These are phyloP conservation scores for Esox masquinongy DNA, from an alignment of 2,797 vertebrate genomes.

Conservation along the genomic window DNA sequence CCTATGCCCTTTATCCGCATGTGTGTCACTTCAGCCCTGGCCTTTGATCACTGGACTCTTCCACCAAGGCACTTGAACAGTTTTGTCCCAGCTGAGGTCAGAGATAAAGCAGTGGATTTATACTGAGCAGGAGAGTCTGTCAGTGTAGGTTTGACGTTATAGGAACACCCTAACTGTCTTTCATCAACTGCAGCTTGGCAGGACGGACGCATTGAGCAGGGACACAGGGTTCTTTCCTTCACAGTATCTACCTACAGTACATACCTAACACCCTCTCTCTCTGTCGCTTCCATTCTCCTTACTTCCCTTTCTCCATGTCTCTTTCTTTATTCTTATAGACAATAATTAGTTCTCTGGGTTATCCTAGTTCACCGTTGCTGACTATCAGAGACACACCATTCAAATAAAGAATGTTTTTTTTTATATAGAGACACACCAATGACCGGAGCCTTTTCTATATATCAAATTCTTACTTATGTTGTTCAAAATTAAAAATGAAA, in stretches of 20 bases:
- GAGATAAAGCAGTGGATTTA: slow-evolving; percentile 34
- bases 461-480: slow-evolving; percentile 46
- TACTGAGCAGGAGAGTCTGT: slow-evolving; percentile 40
- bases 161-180: slow-evolving; percentile 35
- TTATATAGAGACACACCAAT: slow-evolving; percentile 22
- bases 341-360: slow-evolving; percentile 49
- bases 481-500: slow-evolving; percentile 61
- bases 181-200: slow-evolving; percentile 33
- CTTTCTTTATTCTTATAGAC: slow-evolving; percentile 2
- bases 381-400: slow-evolving; percentile 27
- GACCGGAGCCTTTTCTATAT: slow-evolving; percentile 56
- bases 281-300: background rate
- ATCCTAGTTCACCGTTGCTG: slow-evolving; percentile 54
- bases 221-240: background rate
- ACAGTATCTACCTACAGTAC: background rate
- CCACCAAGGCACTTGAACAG: slow-evolving; percentile 38
- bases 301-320: slow-evolving; percentile 11
- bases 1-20: slow-evolving; percentile 33
- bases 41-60: slow-evolving; percentile 39
- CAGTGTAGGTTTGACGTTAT: slow-evolving; percentile 34
- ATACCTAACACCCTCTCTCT: slow-evolving; percentile 7
- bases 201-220: slow-evolving; percentile 5
- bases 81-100: slow-evolving; percentile 47
- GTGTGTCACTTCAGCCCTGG: slow-evolving; percentile 12
- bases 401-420: slow-evolving; percentile 7